These are phyloP conservation scores for Furcifer pardalis DNA, from an alignment of 2,797 vertebrate species.

Conservation along the genomic window DNA sequence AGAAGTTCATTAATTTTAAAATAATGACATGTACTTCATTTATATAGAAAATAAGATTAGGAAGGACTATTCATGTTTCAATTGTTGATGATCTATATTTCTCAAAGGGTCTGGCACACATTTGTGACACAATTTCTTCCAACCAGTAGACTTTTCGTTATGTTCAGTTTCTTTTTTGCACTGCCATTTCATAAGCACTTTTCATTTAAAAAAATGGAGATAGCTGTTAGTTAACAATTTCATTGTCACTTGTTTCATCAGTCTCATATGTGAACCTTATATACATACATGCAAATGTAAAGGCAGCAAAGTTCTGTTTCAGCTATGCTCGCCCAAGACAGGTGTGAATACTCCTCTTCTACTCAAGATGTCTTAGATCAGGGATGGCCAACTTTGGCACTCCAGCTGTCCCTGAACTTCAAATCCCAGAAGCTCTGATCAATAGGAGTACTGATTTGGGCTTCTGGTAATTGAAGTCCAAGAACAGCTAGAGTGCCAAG, in stretches of 20 bases:
- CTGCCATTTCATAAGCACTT: neutral
- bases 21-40: neutral
- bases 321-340: neutral
- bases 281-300: neutral
- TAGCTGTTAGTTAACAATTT: neutral
- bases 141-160: neutral
- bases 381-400: no score
- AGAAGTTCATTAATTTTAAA: constrained; percentile 10
- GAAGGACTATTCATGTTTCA: neutral
- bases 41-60: neutral
- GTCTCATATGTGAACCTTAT: neutral
- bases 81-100: neutral
- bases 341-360: neutral
- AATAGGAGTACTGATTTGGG: no score
- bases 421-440: no score
- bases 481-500: no score
- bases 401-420: no score
- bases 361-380: neutral
- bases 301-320: neutral
- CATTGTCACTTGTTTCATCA: neutral
- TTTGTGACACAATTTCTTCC: constrained; percentile 3
- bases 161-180: neutral
- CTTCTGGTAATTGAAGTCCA: no score
- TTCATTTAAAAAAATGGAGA: no score
- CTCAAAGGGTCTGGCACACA: constrained; percentile 6